Evolutionary conservation across 1,140 invertebrate genomes (phyloP), one percentile per base, ranked within the genome.

Genomic region (Pseudomyrmex pallidus): DNA sequence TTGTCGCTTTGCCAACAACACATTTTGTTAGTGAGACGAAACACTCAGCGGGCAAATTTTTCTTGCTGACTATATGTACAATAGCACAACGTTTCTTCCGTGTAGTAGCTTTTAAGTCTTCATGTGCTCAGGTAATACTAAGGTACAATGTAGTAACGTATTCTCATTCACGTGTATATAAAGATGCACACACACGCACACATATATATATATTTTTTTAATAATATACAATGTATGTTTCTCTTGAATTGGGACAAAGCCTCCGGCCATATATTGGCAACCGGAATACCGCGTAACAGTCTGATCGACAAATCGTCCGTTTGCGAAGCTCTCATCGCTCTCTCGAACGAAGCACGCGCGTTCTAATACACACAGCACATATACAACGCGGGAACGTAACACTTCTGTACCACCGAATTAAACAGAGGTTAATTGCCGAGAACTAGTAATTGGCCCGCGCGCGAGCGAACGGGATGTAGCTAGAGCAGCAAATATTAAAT

Each of bases 401-500:
- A 80, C 76, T 80, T 80, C 44, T 72, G 7, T 35, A 20, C 66
- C n/a, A 61, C 12, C 46, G 66, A 80, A 80, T 80, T 80, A 80
- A 35, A 80, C 76, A 70, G 20, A 20, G 76, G 20, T 68, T 54
- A 78, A 35, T 44, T 50, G 13, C 44, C 63, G 64, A 22, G 66
- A 48, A 80, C 0, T 80, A 48, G 54, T 50, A 70, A 78, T 70
- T 72, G 66, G 46, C 54, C 56, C 76, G 20, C 76, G 20, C 76
- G 76, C 12, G 76, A 72, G 54, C 54, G 66, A 80, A 72, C 44
- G 66, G 54, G 44, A 80, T 56, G 76, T 78, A 78, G 64, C 54
- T 78, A 78, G 74, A 78, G 20, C 52, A 59, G 54, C 76, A 70
- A 35, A 80, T 80, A 48, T 72, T 66, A 70, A 35, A 80, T 80